Base-by-base conservation (phyloP, 2,888 invertebrate species). In the Ptilodon capucinus region DNA sequence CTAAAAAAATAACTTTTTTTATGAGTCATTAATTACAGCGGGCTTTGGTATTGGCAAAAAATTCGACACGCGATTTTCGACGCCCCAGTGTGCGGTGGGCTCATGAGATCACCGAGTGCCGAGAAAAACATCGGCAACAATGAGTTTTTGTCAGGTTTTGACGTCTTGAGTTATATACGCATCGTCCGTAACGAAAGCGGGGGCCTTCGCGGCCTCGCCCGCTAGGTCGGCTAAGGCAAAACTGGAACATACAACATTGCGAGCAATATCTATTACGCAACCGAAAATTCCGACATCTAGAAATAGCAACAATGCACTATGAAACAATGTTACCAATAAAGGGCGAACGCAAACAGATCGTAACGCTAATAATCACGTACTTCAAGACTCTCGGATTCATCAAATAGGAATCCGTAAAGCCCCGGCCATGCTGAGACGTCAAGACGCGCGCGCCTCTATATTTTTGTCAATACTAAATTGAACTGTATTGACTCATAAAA, bases 141-240 rank as follows among this genome's bases (percentile, higher is more conserved):
- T 46, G 52, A 45, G 25, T 57, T 51, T 50, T 61, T 34, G 54
- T 57, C 50, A 52, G 46, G 40, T 35, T 42, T 30, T 38, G 62
- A 62, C 46, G 42, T 17, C 41, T 23, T 40, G 62, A 62, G 68
- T 59, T 66, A 57, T 58, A 48, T 56, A 54, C 60, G 60, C 66
- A 65, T 50, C 42, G 59, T 47, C 64, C 71, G 71, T 74, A 73
- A 72, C 75, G 74, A 81, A 80, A 78, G 71, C 59, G 72, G 70
- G n/a, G 71, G 78, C 75, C 76, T 69, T 66, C 57, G 58, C 71
- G 76, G 74, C 83, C 79, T 81, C 81, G 80, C 60, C n/a, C 50
- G 54, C 48, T 59, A 63, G 60, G 57, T 57, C 60, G 64, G 60
- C 57, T 23, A 40, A 39, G 47, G 53, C 53, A 50, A 58, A 63